Conservation (phyloP, 2,113 vertebrate genomes). For the Ictidomys tridecemlineatus region DNA sequence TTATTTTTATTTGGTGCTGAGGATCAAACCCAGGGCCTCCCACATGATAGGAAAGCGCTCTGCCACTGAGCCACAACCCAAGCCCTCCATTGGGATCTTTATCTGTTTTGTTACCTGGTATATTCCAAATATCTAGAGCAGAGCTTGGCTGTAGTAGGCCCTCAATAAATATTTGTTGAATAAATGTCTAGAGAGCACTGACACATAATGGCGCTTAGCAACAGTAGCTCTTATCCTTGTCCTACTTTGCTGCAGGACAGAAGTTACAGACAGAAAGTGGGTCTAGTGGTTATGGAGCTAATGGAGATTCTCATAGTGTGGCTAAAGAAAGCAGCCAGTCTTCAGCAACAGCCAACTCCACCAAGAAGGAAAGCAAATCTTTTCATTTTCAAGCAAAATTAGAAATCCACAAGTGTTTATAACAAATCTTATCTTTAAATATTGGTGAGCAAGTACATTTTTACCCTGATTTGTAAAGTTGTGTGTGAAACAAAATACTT, state of each 20-base stretch:
- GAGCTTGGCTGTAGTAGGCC: not conserved
- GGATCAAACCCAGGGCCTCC: too few species aligned
- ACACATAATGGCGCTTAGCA: not conserved
- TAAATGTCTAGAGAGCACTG: not conserved
- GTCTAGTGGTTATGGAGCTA: not conserved
- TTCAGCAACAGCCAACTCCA: not conserved
- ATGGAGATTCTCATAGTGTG: not conserved
- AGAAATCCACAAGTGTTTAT: not conserved
- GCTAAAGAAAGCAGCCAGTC: not conserved
- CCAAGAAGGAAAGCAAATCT: not conserved
- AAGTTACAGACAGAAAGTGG: not conserved
- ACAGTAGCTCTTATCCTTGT: not conserved
- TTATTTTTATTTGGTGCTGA: too few species aligned
- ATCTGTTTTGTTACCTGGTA: not conserved
- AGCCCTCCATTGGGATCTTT: not conserved
- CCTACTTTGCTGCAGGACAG: not conserved
- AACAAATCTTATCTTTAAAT: constrained; percentile 40
- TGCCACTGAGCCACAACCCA: too few species aligned
- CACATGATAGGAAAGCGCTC: too few species aligned
- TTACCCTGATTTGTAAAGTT: constrained; percentile 11
- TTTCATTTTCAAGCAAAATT: not conserved
- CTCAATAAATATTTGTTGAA: not conserved
- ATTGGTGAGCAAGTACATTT: not conserved
- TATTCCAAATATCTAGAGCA: not conserved
- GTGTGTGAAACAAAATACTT: not conserved